A percentile compares a stretch with the other conserved stretches of the same genome.
Conservation (phyloP, 2,888 invertebrate genomes). For the Sinotaia quadrata region DNA sequence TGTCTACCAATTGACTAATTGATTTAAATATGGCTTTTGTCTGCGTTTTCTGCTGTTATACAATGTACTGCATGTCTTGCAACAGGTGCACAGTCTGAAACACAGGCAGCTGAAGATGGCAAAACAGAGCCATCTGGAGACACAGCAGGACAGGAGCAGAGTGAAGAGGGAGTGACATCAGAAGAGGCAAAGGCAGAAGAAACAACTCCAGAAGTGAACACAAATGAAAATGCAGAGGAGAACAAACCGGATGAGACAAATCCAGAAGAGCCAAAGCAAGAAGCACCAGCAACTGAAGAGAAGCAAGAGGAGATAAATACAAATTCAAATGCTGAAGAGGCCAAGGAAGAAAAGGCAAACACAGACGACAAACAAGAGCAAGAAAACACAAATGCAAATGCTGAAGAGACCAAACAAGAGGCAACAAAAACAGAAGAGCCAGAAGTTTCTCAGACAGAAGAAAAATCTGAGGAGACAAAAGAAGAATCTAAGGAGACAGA, state of each 20-base stretch:
- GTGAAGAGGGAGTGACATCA: neutral
- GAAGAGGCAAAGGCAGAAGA: constrained; percentile 4
- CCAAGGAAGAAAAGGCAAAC: neutral
- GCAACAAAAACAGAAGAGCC: neutral
- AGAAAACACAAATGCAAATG: neutral
- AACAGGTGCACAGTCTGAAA: no score
- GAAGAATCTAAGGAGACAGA: neutral
- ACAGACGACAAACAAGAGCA: neutral
- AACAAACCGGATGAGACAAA: neutral
- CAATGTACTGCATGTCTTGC: no score
- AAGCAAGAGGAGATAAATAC: neutral
- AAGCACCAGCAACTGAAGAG: neutral
- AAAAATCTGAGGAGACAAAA: neutral
- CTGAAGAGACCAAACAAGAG: neutral
- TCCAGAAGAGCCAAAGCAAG: neutral
- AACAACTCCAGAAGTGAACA: neutral
- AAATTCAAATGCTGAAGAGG: neutral
- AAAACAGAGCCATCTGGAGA: neutral
- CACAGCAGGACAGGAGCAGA: constrained; percentile 11
- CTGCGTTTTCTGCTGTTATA: no score
- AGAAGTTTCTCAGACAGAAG: neutral
- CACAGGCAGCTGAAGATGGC: no score
- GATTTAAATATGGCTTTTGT: no score
- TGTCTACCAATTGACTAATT: no score
- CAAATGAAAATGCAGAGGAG: neutral